Percentiles rank a stretch among this genome's conserved stretches.
Evolutionary conservation across 2,797 vertebrate species (phyloP).

Genomic region (Catharus ustulatus): DNA sequence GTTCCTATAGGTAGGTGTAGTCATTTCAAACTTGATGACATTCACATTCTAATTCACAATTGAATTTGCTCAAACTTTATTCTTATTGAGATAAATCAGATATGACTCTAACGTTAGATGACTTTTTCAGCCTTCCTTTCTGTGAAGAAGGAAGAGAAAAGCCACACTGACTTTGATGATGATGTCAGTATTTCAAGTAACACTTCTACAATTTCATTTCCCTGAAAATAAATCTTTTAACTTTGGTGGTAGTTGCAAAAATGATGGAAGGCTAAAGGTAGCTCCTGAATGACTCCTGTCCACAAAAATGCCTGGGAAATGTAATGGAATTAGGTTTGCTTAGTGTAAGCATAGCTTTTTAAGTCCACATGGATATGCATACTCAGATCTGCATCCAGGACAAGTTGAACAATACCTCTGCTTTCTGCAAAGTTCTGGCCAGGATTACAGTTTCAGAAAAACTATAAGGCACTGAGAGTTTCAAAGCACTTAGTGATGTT

Average conservation of each 20-base stretch:
- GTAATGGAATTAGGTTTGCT: not conserved
- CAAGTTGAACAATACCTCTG: accelerated
- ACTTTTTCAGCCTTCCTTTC: not conserved
- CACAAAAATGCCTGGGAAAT: not conserved
- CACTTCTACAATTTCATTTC: not conserved
- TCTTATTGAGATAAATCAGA: not conserved
- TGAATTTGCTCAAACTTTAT: not conserved
- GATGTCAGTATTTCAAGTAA: not conserved
- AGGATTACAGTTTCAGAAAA: not conserved
- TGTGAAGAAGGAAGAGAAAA: not conserved
- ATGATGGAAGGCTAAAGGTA: not conserved
- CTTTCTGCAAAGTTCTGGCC: not conserved
- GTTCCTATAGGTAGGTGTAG: not conserved
- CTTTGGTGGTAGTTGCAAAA: not conserved
- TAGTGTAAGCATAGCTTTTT: not conserved
- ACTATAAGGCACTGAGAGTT: not conserved
- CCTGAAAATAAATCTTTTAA: not conserved
- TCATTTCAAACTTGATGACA: not conserved
- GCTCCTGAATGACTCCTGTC: not conserved
- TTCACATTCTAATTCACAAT: not conserved
- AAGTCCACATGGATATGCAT: not conserved
- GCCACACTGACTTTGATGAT: not conserved
- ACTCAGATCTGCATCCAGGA: not conserved
- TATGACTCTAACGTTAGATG: not conserved
- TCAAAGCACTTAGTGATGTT: not conserved